Evolutionary conservation across 1,140 invertebrate genomes (phyloP).

Genomic region (Drosophila punjabiensis): DNA sequence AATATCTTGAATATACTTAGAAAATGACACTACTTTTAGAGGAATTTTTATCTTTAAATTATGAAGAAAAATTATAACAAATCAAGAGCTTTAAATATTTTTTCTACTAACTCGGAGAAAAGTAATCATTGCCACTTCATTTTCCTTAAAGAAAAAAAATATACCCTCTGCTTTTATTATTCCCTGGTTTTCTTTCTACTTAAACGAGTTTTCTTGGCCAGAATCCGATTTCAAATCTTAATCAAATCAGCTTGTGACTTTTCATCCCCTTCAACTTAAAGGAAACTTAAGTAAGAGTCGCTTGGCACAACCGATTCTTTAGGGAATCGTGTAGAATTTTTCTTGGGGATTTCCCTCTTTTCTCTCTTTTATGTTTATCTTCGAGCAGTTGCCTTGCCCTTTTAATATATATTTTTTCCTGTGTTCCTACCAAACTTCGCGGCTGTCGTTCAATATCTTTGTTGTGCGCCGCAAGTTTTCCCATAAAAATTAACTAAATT

Average conservation of each 20-base stretch:
- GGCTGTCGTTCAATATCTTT: constrained; percentile 15
- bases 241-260: constrained; percentile 11
- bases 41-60: too few species aligned
- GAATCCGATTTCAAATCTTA: constrained; percentile 12
- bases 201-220: constrained; percentile 9
- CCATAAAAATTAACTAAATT: constrained; percentile 58
- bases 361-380: constrained; percentile 1
- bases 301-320: background rate
- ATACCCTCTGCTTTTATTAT: background rate
- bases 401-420: constrained; percentile 10
- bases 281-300: background rate
- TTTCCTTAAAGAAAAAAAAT: background rate
- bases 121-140: background rate
- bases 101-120: too few species aligned
- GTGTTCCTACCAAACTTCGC: background rate
- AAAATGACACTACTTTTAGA: too few species aligned
- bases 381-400: constrained; percentile 3
- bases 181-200: background rate
- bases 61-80: too few species aligned
- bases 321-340: constrained; percentile 1
- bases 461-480: constrained; percentile 33
- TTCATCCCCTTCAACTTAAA: constrained; percentile 11
- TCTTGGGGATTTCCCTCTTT: background rate
- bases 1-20: too few species aligned
- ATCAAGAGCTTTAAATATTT: background rate